These are phyloP conservation scores for Crotalus horridus DNA, from an alignment of 2,113 vertebrate genomes.

Conservation along the genomic window DNA sequence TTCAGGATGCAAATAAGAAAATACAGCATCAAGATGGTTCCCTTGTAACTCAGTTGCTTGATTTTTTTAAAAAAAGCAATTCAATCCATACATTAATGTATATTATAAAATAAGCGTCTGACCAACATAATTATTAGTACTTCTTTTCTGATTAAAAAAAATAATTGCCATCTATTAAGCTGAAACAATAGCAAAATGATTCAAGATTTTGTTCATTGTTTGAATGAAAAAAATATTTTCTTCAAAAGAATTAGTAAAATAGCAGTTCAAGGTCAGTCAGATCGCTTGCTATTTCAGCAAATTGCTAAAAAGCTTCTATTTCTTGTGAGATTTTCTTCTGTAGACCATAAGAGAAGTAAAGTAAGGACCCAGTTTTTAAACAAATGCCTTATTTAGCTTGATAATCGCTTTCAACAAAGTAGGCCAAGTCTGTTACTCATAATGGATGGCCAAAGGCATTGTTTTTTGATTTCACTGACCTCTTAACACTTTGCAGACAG, in stretches of 20 bases:
- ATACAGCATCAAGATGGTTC: not conserved
- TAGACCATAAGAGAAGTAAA: slow-evolving; percentile 49
- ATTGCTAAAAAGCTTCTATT: slow-evolving; percentile 53
- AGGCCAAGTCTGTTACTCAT: slow-evolving; percentile 49
- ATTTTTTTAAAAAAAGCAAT: slow-evolving; percentile 10
- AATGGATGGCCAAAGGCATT: slow-evolving; percentile 63
- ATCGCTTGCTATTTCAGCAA: slow-evolving; percentile 53
- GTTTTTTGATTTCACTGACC: slow-evolving; percentile 59
- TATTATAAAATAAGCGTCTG: slow-evolving; percentile 4
- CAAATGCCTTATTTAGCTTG: slow-evolving; percentile 47
- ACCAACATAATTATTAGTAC: not conserved
- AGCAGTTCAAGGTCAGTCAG: slow-evolving; percentile 28
- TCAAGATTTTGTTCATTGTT: not conserved
- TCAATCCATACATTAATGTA: slow-evolving; percentile 6
- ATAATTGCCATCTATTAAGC: slow-evolving; percentile 17
- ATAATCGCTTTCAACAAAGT: slow-evolving; percentile 55
- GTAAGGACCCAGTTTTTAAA: slow-evolving; percentile 50
- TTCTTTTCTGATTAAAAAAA: slow-evolving; percentile 4
- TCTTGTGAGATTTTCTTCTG: slow-evolving; percentile 52
- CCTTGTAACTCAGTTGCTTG: not conserved
- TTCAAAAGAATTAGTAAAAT: slow-evolving; percentile 40
- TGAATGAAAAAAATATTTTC: slow-evolving; percentile 41
- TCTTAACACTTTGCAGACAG: slow-evolving; percentile 52
- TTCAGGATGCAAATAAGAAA: not conserved
- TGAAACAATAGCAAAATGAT: slow-evolving; percentile 23